Evolutionary conservation across 1,140 invertebrate genomes (phyloP).

Genomic region (Conopomorpha cramerella): DNA sequence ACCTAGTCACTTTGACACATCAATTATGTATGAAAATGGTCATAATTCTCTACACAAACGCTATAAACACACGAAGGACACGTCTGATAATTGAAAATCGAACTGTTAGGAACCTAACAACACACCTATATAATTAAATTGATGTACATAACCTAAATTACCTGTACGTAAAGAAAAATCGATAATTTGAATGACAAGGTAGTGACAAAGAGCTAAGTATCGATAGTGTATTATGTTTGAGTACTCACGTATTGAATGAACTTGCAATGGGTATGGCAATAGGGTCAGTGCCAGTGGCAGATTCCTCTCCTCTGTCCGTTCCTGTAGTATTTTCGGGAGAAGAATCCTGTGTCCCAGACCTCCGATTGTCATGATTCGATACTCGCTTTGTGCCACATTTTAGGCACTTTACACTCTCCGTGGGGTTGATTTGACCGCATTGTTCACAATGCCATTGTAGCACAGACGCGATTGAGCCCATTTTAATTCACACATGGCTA

Average conservation of each 20-base stretch:
- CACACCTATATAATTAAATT: too few relatives aligned
- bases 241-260: slow-evolving; percentile 40
- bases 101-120: too few relatives aligned
- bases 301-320: slow-evolving; percentile 43
- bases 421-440: slow-evolving; percentile 86
- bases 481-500: slow-evolving; percentile 65
- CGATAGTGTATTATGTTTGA: too few relatives aligned
- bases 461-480: slow-evolving; percentile 89
- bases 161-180: slow-evolving; percentile 47
- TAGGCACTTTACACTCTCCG: slow-evolving; percentile 76
- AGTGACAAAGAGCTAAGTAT: too few relatives aligned
- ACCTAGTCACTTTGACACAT: too few relatives aligned
- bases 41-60: too few relatives aligned
- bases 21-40: too few relatives aligned
- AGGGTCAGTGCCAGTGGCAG: slow-evolving; percentile 38
- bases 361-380: slow-evolving; percentile 52
- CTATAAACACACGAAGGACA: too few relatives aligned
- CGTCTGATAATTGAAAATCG: too few relatives aligned
- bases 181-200: slow-evolving; percentile 47
- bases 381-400: slow-evolving; percentile 72
- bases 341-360: slow-evolving; percentile 35
- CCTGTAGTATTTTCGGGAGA: slow-evolving; percentile 38
- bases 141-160: slow-evolving; percentile 57
- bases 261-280: slow-evolving; percentile 41
- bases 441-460: slow-evolving; percentile 86